Evolutionary conservation across 2,888 invertebrate species (phyloP).

Genomic region (Synergus umbraculus): DNA sequence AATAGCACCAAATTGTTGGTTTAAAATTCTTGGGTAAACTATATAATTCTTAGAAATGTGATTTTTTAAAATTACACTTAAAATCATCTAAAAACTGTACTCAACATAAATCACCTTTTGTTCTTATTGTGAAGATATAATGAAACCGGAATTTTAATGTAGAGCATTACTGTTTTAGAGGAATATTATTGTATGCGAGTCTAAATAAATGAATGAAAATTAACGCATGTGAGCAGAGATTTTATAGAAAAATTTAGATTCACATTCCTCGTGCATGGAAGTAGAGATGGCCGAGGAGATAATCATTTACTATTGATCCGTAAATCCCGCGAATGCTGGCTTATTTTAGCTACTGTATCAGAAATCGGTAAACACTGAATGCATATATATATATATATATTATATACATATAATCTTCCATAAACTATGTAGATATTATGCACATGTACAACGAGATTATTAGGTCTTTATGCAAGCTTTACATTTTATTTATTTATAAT

Average conservation of each 20-base stretch:
- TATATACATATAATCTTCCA: constrained; percentile 27
- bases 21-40: too few species aligned
- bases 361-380: constrained; percentile 21
- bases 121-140: too few species aligned
- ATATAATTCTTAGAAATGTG: too few species aligned
- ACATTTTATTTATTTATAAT: too few species aligned
- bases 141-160: too few species aligned
- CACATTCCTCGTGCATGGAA: neutral
- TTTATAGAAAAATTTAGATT: constrained; percentile 17
- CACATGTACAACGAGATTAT: neutral
- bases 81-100: too few species aligned
- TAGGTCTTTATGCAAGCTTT: neutral
- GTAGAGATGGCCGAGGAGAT: constrained; percentile 17
- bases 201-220: neutral
- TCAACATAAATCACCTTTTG: too few species aligned
- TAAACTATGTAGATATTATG: neutral
- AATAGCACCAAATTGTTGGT: too few species aligned
- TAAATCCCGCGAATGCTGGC: constrained; percentile 27
- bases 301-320: constrained; percentile 38
- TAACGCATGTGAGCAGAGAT: neutral
- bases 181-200: neutral
- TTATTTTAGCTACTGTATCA: constrained; percentile 32
- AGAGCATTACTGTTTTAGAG: neutral
- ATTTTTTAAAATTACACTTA: too few species aligned
- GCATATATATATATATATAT: constrained; percentile 9